Evolutionary conservation across 1,140 invertebrate genomes (phyloP), one percentile per base, ranked within the genome.

Genomic region (Carposina sasakii): DNA sequence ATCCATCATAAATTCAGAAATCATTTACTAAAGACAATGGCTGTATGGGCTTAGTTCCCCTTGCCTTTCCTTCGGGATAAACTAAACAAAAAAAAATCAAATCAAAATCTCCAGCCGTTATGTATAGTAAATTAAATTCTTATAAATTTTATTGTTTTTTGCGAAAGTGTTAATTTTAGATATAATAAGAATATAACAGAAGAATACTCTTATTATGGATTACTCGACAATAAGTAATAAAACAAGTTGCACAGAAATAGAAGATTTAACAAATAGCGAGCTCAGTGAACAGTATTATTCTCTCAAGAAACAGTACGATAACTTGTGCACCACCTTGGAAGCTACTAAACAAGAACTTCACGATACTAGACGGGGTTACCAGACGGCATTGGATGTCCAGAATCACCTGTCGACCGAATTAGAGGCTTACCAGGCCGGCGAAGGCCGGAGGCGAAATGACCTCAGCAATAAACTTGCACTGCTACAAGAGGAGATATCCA

Each of bases 361-460:
- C 24, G 79, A 85, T 31, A 61, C 70, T 3, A 78, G 50, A 52
- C 56, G 79, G 48, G 77, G 68, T 42, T 76, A 81, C 44, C 74
- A 85, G 48, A 82, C 76, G 5, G 76, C 82, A n/a, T 49, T 79
- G 20, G 83, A 86, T 24, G 68, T 84, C 0, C 84, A 85, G 31
- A 76, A 75, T 22, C 76, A 85, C 52, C 57, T 86, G 10, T 70
- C 57, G 21, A 67, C 76, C 1, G 85, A 86, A 46, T 53, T 86
- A 44, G 83, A 86, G 48, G 64, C 59, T 30, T 71, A 69, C 41
- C 82, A 83, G 48, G 68, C 67, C 6, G 81, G 84, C 9, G 73
- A 72, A 41, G 63, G 65, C 28, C 67, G 66, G 34, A 65, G 71
- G 20, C 57, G 51, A 23, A 60, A 26, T 16, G 85, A 85, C 15